Conservation (phyloP, 2,113 vertebrate genomes). For the Tenebrosternarchus preto region DNA sequence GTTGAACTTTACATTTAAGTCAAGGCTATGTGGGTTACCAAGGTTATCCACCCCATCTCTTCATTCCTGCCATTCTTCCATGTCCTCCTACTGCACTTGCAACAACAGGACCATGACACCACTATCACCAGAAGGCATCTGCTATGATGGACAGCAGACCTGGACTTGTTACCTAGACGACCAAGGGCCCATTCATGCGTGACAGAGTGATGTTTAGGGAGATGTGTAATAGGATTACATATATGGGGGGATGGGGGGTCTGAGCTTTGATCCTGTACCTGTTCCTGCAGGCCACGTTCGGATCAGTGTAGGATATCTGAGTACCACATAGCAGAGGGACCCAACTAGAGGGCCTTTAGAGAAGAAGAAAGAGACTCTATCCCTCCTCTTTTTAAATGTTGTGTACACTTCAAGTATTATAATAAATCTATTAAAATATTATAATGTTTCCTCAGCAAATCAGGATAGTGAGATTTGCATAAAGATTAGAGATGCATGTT, state of each 20-base stretch:
- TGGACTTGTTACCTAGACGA: neutral
- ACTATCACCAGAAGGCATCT: constrained; percentile 39
- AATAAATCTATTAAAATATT: too few relatives aligned
- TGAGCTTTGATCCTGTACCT: neutral
- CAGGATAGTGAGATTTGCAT: neutral
- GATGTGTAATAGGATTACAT: neutral
- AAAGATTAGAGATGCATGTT: neutral
- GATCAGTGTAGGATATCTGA: neutral
- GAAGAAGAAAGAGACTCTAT: neutral
- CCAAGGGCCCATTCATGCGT: neutral
- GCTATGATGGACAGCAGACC: constrained; percentile 19
- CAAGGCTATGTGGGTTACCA: too few relatives aligned
- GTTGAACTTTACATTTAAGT: constrained; percentile 53
- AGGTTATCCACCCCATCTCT: constrained; percentile 52
- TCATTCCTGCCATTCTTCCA: constrained; percentile 22
- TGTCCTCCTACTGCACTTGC: constrained; percentile 28
- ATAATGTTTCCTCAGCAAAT: neutral
- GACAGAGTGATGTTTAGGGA: constrained; percentile 21
- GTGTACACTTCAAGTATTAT: neutral
- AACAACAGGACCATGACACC: constrained; percentile 48
- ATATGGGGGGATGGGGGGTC: neutral
- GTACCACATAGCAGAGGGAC: neutral
- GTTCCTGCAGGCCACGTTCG: neutral
- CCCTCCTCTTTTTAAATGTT: neutral
- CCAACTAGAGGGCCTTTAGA: neutral